A percentile compares a stretch with the other conserved stretches of the same genome.
phyloP scores from a whole-genome alignment of 2,797 vertebrate species.

The Acestrorhynchus altus region DNA sequence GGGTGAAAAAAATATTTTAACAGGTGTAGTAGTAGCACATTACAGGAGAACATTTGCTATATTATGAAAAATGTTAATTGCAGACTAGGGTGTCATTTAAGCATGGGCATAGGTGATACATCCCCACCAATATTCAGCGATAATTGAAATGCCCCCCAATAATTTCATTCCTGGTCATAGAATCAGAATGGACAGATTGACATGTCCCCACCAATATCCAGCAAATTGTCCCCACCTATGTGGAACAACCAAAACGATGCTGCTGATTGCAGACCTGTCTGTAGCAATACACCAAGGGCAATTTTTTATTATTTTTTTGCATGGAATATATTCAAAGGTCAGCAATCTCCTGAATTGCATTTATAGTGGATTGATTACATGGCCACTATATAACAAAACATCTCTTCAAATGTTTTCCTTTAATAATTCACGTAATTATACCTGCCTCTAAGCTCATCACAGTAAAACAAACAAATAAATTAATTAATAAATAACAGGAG shows the following conservation, averaged over 20 bases:
- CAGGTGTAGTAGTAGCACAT: not conserved
- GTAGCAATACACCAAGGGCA: not conserved
- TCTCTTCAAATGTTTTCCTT: constrained; percentile 5
- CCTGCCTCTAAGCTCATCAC: not conserved
- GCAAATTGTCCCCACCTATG: too few relatives aligned
- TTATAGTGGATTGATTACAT: constrained; percentile 4
- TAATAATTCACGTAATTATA: constrained; percentile 4
- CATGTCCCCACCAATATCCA: too few relatives aligned
- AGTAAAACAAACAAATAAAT: constrained; percentile 18
- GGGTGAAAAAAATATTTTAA: not conserved
- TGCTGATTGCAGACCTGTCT: not conserved
- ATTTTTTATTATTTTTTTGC: constrained; percentile 28
- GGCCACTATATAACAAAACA: constrained; percentile 15
- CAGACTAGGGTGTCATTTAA: too few relatives aligned
- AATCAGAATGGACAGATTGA: too few relatives aligned
- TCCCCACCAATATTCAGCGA: too few relatives aligned
- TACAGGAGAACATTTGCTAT: not conserved
- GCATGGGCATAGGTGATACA: too few relatives aligned
- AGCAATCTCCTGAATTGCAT: constrained; percentile 4
- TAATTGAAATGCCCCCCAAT: too few relatives aligned
- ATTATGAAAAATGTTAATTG: too few relatives aligned
- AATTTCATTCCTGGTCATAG: too few relatives aligned
- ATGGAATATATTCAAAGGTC: constrained; percentile 17
- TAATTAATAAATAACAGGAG: constrained; percentile 29
- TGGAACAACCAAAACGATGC: too few relatives aligned